phyloP scores from a whole-genome alignment of 2,113 vertebrate species.

The Sinocyclocheilus rhinocerous region DNA sequence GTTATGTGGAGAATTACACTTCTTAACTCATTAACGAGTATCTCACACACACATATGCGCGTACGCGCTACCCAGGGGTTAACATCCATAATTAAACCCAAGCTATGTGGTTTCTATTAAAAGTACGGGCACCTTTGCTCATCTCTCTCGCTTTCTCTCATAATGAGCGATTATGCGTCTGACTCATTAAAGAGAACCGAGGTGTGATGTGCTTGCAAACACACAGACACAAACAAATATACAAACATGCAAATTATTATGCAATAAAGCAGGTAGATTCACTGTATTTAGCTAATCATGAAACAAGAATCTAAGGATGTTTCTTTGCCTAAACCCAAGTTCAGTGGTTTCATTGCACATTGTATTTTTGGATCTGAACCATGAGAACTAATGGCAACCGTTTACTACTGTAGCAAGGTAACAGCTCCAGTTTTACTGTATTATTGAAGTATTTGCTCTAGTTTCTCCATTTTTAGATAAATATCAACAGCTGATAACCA shows the following conservation, averaged over 20 bases:
- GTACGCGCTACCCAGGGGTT: conserved; percentile 65
- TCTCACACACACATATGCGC: conserved; percentile 57
- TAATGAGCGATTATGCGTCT: conserved; percentile 47
- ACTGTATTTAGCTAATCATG: background rate
- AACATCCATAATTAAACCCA: conserved; percentile 71
- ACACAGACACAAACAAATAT: conserved; percentile 24
- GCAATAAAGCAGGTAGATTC: background rate
- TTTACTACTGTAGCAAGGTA: background rate
- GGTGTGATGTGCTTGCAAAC: conserved; percentile 21
- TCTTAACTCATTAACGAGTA: conserved; percentile 68
- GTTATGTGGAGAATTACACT: conserved; percentile 65
- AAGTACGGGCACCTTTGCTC: conserved; percentile 48
- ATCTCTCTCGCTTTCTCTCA: background rate
- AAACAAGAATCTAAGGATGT: background rate
- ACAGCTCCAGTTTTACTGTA: background rate
- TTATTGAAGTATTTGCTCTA: background rate
- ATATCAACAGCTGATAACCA: background rate
- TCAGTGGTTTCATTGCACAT: no score
- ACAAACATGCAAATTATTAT: background rate
- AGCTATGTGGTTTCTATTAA: conserved; percentile 65
- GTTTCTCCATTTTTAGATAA: background rate
- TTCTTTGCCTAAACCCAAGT: background rate
- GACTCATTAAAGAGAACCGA: conserved; percentile 34
- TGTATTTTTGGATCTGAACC: no score
- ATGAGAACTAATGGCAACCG: no score